These are phyloP conservation scores for Elaphurus davidianus DNA, from an alignment of 2,113 vertebrate species.

Conservation along the genomic window DNA sequence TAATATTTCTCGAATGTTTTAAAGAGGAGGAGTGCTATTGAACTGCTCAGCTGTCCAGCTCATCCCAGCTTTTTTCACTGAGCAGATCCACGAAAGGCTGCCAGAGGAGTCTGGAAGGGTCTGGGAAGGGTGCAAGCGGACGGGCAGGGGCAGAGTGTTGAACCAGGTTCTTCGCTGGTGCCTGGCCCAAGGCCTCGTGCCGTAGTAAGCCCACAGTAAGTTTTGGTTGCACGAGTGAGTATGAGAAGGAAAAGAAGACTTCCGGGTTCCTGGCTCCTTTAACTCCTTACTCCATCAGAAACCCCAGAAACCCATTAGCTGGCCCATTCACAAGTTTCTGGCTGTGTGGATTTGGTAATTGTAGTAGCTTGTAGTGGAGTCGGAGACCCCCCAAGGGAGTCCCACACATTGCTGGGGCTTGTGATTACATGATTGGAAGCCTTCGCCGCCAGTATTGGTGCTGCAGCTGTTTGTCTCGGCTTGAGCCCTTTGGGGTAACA, in stretches of 20 bases:
- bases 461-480: constrained; percentile 9
- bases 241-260: background rate
- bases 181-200: background rate
- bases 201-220: fast-evolving
- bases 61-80: background rate
- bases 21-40: background rate
- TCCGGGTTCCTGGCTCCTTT: background rate
- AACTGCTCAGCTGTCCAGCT: background rate
- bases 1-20: constrained; percentile 26
- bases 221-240: background rate
- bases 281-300: background rate
- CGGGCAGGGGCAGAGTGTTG: background rate
- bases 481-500: background rate
- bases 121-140: background rate
- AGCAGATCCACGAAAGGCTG: background rate
- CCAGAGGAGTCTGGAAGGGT: background rate
- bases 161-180: background rate
- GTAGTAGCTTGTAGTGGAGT: background rate
- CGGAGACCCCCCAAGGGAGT: constrained; percentile 50
- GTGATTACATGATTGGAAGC: background rate
- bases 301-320: constrained; percentile 30
- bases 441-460: background rate
- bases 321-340: constrained; percentile 42
- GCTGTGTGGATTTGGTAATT: constrained; percentile 45
- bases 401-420: background rate